phyloP scores from a whole-genome alignment of 2,797 vertebrate species.

The Gobio occitaniae region DNA sequence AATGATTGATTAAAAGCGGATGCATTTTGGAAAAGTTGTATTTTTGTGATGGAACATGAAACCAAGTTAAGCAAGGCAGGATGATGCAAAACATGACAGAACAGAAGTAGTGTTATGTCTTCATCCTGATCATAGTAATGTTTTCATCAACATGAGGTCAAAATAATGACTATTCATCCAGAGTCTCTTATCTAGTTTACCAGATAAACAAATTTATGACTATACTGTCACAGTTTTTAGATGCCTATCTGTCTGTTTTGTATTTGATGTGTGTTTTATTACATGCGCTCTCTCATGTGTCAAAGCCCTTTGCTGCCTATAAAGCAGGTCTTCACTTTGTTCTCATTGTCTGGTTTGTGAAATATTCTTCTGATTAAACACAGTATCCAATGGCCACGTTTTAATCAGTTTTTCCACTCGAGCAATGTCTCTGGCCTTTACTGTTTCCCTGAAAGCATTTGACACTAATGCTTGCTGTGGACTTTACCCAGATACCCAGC shows the following conservation, averaged over 20 bases:
- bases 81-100: constrained; percentile 22
- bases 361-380: background rate
- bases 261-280: constrained; percentile 31
- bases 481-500: background rate
- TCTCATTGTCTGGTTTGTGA: background rate
- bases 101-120: constrained; percentile 18
- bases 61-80: background rate
- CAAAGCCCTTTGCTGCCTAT: background rate
- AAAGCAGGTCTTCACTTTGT: background rate
- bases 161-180: constrained; percentile 31
- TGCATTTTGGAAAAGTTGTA: background rate
- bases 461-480: background rate
- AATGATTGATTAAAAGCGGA: constrained; percentile 16
- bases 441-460: constrained; percentile 5
- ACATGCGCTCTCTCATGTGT: background rate
- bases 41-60: background rate
- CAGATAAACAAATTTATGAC: constrained; percentile 24
- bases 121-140: constrained; percentile 23
- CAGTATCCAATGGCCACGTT: background rate
- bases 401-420: background rate
- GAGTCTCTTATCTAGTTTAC: constrained; percentile 13
- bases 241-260: constrained; percentile 17
- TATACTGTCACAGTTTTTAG: background rate
- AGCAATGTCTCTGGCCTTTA: constrained; percentile 5
- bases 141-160: constrained; percentile 26